Base-by-base conservation (phyloP, 1,140 invertebrate species). In the Globodera ellingtonae region DNA sequence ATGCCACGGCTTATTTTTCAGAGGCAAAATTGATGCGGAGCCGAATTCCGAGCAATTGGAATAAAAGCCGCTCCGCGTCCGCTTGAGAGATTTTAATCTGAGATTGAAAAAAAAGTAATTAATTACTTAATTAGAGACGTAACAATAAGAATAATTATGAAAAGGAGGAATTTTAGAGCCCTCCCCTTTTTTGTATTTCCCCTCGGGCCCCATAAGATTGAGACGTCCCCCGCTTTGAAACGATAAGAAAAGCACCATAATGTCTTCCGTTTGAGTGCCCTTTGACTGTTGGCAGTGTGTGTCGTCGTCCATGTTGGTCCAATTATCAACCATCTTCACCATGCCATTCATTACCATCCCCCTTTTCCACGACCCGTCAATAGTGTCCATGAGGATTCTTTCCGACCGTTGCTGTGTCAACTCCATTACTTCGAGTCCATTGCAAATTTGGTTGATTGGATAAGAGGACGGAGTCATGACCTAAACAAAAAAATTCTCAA, bases 191-290 rank as follows among this genome's bases (percentile, higher is more conserved):
- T 35, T 35, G 35, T 35, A 35, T 35, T 35, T 35, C 35, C 35
- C 35, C 35, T 35, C 35, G 35, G 35, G 35, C 3, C 35, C 35
- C 35, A 35, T 35, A 35, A 35, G 35, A 35, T 35, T 35, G 35
- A 35, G 35, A 35, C 35, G 35, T 35, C 35, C 35, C 35, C 35
- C 35, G 35, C 35, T 35, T 35, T 35, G 35, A 2, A 35, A 35
- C 35, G 35, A 35, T 35, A 35, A 35, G 35, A 35, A 35, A 35
- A 35, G 35, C 35, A 76, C 74, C 59, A n/a, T 10, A 24, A 76
- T 71, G 66, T 62, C 46, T 35, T 76, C 50, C 46, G 74, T 76
- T 18, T 76, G 74, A n/a, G 74, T 76, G 8, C 74, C 74, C 69
- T 76, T 48, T 35, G 74, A 71, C 15, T 56, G 66, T 21, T 76